Conservation (phyloP, 2,113 vertebrate species). For the Sylvilagus bachmani region DNA sequence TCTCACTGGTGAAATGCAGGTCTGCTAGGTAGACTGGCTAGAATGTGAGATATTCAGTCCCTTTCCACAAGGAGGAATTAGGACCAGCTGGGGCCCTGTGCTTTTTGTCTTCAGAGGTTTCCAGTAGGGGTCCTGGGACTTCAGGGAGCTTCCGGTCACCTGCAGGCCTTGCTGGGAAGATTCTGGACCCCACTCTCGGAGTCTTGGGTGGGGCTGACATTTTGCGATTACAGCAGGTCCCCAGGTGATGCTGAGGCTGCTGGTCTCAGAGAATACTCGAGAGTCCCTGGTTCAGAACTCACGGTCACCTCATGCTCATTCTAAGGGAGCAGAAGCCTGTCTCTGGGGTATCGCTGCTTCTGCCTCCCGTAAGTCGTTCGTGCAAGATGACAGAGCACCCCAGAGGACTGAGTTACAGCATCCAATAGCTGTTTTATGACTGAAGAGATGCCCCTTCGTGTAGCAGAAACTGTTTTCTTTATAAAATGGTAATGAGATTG, state of each 20-base stretch:
- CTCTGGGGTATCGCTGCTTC: not conserved
- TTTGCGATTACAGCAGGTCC: not conserved
- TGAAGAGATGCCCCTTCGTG: constrained; percentile 13
- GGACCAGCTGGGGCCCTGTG: not conserved
- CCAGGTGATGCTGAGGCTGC: not conserved
- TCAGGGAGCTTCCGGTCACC: not conserved
- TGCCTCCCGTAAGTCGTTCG: constrained; percentile 18
- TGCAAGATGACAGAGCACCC: not conserved
- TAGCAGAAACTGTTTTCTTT: constrained; percentile 41
- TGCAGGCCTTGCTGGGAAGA: not conserved
- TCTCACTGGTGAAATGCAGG: not conserved
- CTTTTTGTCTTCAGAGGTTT: not conserved
- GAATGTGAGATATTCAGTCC: not conserved
- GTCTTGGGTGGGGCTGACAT: not conserved
- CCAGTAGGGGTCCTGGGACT: not conserved
- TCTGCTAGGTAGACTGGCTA: not conserved
- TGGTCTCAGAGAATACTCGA: not conserved
- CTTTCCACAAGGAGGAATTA: not conserved
- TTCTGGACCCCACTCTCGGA: not conserved
- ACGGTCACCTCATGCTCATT: not conserved
- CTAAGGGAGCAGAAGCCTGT: not conserved
- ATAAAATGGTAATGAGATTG: constrained; percentile 7
- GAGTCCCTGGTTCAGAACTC: not conserved
- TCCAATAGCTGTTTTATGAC: constrained; percentile 13
- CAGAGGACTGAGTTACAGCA: constrained; percentile 29